Conservation (phyloP, 2,888 invertebrate species). For the Drosophila conformis region DNA sequence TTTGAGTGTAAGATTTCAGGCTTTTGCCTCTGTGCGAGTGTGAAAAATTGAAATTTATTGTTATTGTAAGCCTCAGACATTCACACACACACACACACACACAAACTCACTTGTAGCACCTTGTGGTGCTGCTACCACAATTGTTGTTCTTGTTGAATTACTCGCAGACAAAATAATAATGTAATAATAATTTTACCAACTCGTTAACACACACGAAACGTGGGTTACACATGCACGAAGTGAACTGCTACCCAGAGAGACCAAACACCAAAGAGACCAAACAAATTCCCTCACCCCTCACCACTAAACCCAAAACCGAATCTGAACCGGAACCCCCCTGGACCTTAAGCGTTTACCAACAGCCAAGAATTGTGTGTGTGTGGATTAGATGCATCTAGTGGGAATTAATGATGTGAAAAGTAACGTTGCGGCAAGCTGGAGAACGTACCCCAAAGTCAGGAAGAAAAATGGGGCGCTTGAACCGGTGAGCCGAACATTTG, state of each 20-base stretch:
- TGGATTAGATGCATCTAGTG: constrained; percentile 51
- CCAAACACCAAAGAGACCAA: constrained; percentile 11
- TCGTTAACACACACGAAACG: constrained; percentile 80
- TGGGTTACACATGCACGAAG: constrained; percentile 48
- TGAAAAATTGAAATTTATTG: constrained; percentile 79
- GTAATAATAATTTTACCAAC: constrained; percentile 82
- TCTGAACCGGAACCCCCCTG: background rate
- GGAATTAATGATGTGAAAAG: constrained; percentile 69
- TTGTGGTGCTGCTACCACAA: constrained; percentile 17
- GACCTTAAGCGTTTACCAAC: constrained; percentile 23
- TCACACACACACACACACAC: constrained; percentile 14
- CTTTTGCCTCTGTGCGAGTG: constrained; percentile 41
- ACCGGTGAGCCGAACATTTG: background rate
- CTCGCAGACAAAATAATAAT: constrained; percentile 79
- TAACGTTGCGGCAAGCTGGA: constrained; percentile 15
- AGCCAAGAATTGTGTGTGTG: constrained; percentile 44
- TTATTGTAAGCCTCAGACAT: constrained; percentile 69
- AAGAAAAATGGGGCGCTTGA: background rate
- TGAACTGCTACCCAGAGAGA: constrained; percentile 27
- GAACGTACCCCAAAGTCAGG: background rate
- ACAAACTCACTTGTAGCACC: constrained; percentile 18
- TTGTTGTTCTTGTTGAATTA: constrained; percentile 54
- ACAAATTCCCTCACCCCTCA: background rate
- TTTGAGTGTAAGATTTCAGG: constrained; percentile 17
- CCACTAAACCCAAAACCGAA: background rate